These are phyloP conservation scores for Eutolmus rufibarbis DNA, from an alignment of 2,888 invertebrate species.

Conservation along the genomic window DNA sequence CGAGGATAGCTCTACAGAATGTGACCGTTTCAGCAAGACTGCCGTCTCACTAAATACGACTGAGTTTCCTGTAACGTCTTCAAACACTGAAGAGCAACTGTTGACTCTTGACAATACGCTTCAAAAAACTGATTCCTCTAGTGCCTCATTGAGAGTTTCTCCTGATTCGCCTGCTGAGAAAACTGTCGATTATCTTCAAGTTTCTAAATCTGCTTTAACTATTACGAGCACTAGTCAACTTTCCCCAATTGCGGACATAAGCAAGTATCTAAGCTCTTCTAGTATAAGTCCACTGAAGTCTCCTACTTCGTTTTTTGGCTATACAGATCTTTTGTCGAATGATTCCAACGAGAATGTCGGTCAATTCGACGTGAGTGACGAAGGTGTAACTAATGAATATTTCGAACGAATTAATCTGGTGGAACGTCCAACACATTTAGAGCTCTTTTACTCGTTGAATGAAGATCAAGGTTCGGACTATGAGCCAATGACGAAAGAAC, in stretches of 20 bases:
- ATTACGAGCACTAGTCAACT: slow-evolving; percentile 56
- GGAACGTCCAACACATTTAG: slow-evolving; percentile 58
- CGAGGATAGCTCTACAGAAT: slow-evolving; percentile 56
- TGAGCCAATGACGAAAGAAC: background rate
- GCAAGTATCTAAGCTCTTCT: slow-evolving; percentile 48
- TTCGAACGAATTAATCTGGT: slow-evolving; percentile 61
- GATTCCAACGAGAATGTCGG: slow-evolving; percentile 36
- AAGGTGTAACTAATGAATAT: slow-evolving; percentile 62
- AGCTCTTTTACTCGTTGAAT: slow-evolving; percentile 52
- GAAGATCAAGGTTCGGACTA: background rate
- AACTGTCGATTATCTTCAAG: slow-evolving; percentile 25
- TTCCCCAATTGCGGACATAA: slow-evolving; percentile 55
- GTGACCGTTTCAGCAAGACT: slow-evolving; percentile 52
- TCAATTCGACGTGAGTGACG: slow-evolving; percentile 57
- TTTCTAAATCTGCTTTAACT: slow-evolving; percentile 18
- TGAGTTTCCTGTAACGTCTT: slow-evolving; percentile 8
- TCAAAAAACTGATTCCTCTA: slow-evolving; percentile 19
- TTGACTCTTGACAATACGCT: slow-evolving; percentile 39
- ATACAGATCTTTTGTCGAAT: slow-evolving; percentile 49
- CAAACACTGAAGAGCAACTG: slow-evolving; percentile 23
- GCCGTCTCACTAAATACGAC: slow-evolving; percentile 35
- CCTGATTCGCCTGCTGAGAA: slow-evolving; percentile 34
- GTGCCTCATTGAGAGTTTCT: slow-evolving; percentile 39
- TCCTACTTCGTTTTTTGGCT: slow-evolving; percentile 52
- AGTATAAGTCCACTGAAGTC: slow-evolving; percentile 54